These are phyloP conservation scores for Neoaliturus tenellus DNA, from an alignment of 2,888 invertebrate species.

Conservation along the genomic window DNA sequence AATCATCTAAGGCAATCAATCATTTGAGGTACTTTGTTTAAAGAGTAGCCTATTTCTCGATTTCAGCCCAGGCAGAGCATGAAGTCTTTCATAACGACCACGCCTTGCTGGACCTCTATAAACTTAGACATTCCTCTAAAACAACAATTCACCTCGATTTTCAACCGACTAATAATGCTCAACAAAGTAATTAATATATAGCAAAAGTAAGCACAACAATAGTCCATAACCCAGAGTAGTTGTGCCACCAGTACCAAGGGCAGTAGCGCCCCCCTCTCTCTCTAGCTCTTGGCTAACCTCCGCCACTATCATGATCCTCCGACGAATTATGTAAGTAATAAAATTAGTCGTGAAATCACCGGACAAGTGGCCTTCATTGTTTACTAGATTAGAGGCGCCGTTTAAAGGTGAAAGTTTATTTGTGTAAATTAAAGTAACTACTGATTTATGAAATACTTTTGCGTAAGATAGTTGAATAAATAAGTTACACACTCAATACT, in stretches of 20 bases:
- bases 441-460: too few species aligned
- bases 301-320: neutral
- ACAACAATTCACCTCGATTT: too few species aligned
- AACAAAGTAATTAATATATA: neutral
- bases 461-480: too few species aligned
- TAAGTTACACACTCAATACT: too few species aligned
- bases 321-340: conserved; percentile 5
- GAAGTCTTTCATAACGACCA: too few species aligned
- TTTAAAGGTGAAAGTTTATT: conserved; percentile 11
- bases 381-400: neutral
- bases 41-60: too few species aligned
- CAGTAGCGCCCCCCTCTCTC: neutral
- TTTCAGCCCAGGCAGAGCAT: too few species aligned
- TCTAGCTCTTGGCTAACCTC: neutral
- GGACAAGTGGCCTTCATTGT: conserved; percentile 25
- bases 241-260: neutral
- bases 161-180: neutral
- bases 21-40: too few species aligned
- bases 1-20: too few species aligned
- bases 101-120: too few species aligned
- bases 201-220: neutral
- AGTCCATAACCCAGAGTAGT: neutral
- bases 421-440: too few species aligned
- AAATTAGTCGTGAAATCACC: conserved; percentile 19
- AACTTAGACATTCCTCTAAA: too few species aligned